These are phyloP conservation scores for Paralichthys olivaceus DNA, from an alignment of 2,113 vertebrate genomes.

Conservation along the genomic window DNA sequence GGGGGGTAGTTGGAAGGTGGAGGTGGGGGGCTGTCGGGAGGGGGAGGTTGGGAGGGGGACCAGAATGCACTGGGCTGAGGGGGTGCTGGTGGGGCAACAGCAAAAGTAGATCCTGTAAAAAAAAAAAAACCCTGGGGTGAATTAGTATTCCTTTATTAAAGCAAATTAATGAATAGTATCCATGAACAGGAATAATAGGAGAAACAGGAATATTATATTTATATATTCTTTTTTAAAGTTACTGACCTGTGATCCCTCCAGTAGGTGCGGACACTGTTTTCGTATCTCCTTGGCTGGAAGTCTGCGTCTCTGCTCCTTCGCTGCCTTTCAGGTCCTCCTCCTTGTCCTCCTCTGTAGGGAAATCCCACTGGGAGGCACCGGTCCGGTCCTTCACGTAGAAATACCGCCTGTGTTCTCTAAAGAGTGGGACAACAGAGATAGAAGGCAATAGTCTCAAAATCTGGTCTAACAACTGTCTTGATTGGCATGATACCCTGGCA, in stretches of 20 bases:
- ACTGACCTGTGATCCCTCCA: conserved; percentile 57
- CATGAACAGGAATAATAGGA: neutral
- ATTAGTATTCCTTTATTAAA: neutral
- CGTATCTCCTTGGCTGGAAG: conserved; percentile 71
- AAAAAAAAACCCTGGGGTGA: neutral
- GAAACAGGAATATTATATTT: neutral
- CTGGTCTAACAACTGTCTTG: conserved; percentile 56
- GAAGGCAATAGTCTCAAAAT: conserved; percentile 73
- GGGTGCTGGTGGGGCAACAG: conserved; percentile 64
- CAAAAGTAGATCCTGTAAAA: conserved; percentile 31
- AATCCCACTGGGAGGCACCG: conserved; percentile 97
- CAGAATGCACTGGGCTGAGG: conserved; percentile 80
- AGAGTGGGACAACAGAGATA: conserved; percentile 96
- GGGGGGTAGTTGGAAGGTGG: conserved; percentile 86
- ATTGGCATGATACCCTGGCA: conserved; percentile 71
- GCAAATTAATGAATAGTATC: neutral
- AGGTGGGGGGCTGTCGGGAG: conserved; percentile 90
- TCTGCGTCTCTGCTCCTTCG: conserved; percentile 73
- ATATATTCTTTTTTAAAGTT: neutral
- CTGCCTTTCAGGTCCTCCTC: conserved; percentile 76
- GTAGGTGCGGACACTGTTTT: conserved; percentile 43
- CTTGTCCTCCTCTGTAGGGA: conserved; percentile 91
- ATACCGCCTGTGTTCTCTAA: conserved; percentile 99
- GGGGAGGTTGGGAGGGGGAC: conserved; percentile 83
- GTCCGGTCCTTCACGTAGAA: conserved; percentile 99